Percentiles rank a stretch among this genome's conserved stretches.
Conservation (phyloP, 2,888 invertebrate genomes). For the Steinernema carpocapsae region DNA sequence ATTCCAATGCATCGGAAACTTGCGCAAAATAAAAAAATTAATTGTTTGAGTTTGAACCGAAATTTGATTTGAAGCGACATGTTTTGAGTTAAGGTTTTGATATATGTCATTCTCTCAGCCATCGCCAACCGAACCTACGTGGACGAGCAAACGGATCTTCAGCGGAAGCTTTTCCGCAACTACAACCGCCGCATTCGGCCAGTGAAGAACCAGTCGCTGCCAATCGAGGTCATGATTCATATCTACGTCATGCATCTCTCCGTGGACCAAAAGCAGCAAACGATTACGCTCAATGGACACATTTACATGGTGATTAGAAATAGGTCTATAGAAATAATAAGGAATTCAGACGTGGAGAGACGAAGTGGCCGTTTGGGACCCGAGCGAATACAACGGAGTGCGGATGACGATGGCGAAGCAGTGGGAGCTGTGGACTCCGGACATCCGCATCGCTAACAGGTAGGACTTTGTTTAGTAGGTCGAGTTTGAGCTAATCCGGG, state of each 20-base stretch:
- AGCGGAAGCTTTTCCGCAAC: constrained; percentile 44
- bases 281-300: constrained; percentile 63
- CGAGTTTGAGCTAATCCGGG: neutral
- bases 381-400: constrained; percentile 60
- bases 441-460: constrained; percentile 62
- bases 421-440: constrained; percentile 67
- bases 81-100: no score
- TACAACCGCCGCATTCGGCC: constrained; percentile 50
- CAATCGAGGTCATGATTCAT: constrained; percentile 48
- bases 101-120: no score
- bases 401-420: constrained; percentile 54
- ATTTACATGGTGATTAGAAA: constrained; percentile 53
- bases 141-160: constrained; percentile 52
- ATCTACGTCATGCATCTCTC: constrained; percentile 61
- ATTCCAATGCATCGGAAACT: no score
- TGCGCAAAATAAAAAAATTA: no score
- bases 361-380: constrained; percentile 64
- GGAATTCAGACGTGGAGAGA: constrained; percentile 54
- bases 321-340: no score
- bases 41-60: no score
- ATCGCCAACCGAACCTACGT: constrained; percentile 51
- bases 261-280: constrained; percentile 53
- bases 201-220: constrained; percentile 44
- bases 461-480: constrained; percentile 36
- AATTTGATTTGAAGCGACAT: no score